Base-by-base conservation (phyloP, 2,113 vertebrate genomes). In the Halcyon malimbica region DNA sequence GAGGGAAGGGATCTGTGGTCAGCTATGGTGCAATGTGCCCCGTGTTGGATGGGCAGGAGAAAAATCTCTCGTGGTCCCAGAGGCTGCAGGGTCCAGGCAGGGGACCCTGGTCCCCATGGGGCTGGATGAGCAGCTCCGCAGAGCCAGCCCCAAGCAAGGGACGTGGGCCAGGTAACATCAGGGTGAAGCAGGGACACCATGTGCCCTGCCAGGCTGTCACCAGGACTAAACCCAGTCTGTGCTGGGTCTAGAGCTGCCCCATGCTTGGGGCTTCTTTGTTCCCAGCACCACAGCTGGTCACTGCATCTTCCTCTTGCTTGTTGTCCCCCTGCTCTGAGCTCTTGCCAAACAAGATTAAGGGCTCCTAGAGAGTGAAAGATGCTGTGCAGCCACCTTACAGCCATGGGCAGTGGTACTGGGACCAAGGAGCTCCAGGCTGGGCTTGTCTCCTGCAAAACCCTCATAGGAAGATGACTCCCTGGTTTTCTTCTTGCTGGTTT, bases 271-370 rank as follows among this genome's bases (percentile, higher is more conserved):
- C 83, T 96, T 96, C 93, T 83, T 96, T 80, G 31, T 93, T 96
- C 87, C 46, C 9, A 4, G 51, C 74, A 85, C 46, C 3, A 0
- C 25, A 17, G 50, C 24, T 74, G 54, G 18, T 42, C 3, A 8
- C 56, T 46, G 57, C 1, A 33, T 21, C 68, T 97, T 94, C 83
- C 79, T 93, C 90, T 85, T 85, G 53, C 24, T 68, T 13, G 15
- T 81, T 8, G 53, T 68, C 33, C 18, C 17, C 7, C 11, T 51
- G 50, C 12, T 6, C n/a, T 1, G 12, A 48, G 54, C 50, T 83
- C 82, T 93, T 88, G 73, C 75, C 60, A 83, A 93, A 93, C 68
- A 69, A 10, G 90, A 91, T 29, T 25, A 41, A 69, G 70, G 26
- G 68, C 25, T 92, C 65, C 18, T 64, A 44, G 41, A 73, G 62